Evolutionary conservation across 2,113 vertebrate genomes (phyloP).

Genomic region (Falco punctatus): DNA sequence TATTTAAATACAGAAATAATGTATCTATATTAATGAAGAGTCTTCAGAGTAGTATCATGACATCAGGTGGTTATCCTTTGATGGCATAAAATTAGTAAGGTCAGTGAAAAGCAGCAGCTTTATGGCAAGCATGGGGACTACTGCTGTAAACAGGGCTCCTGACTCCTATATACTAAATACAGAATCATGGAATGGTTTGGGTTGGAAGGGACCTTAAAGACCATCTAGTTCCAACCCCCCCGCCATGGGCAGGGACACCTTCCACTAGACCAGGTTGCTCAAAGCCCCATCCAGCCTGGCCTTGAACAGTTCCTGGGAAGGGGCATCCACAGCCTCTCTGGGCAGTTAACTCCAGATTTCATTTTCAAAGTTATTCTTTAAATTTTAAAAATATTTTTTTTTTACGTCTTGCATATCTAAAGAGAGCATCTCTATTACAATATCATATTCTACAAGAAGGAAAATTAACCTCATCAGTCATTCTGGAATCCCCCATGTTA

Average conservation of each 20-base stretch:
- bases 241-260: too few species aligned
- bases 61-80: neutral
- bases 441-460: neutral
- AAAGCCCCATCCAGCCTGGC: too few species aligned
- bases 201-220: too few species aligned
- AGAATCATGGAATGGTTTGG: neutral
- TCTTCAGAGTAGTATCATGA: neutral
- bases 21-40: neutral
- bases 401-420: neutral
- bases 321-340: too few species aligned
- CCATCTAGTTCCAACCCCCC: too few species aligned
- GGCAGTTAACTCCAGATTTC: neutral
- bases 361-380: neutral
- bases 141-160: neutral
- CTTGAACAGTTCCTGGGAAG: too few species aligned
- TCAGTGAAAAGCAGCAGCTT: neutral
- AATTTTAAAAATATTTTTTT: neutral
- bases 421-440: neutral
- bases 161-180: neutral
- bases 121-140: neutral
- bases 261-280: too few species aligned
- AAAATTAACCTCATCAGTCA: conserved; percentile 13
- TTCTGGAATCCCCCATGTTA: neutral
- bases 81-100: neutral
- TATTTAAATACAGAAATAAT: neutral